Base-by-base conservation (phyloP, 2,888 invertebrate genomes). In the Conops quadrifasciatus region DNA sequence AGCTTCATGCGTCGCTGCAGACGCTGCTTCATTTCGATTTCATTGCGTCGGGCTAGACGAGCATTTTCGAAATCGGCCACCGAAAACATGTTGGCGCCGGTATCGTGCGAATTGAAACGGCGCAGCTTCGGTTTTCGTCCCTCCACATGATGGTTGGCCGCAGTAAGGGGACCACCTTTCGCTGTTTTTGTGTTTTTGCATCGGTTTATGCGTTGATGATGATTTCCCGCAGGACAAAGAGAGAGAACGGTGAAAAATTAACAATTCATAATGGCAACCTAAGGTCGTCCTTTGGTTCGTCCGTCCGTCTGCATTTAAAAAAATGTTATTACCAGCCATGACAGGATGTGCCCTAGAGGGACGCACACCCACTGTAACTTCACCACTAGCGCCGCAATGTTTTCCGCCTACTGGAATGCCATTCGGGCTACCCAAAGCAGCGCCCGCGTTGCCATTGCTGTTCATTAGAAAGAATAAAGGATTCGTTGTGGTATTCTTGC, bases 41-140 rank as follows among this genome's bases (percentile, higher is more conserved):
- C 86, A 73, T 86, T 86, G 59, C 86, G 85, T 24, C 86, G 79
- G 47, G 85, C 85, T 70, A 86, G 77, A 51, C 86, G 82, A 53
- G 86, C 86, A 78, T 86, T 85, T 78, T 86, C 86, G 76, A 86
- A 86, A 73, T 86, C 86, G 1, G 85, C 85, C 62, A 86, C 86
- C 53, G 86, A 86, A 80, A 86, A 86, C 86, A 86, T 86, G 77
- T 86, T 86, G 43, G 85, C 83, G 78, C 85, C 86, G 16, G 84
- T 85, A 69, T 86, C 86, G 75, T 86, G 86, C 72, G 86, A 86
- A 79, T 86, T 86, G 72, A 84, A 86, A 47, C 86, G 81, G 70
- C 86, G 80, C 76, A 86, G 73, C 75, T 86, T 86, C 15, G 86
- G 83, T 72, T 86, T 86, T 66, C 85, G 81, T 68, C 83, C 85